A percentile compares a stretch with the other conserved stretches of the same genome.
These are phyloP conservation scores for Drosophila bocki DNA, from an alignment of 1,140 invertebrate genomes.

Conservation along the genomic window DNA sequence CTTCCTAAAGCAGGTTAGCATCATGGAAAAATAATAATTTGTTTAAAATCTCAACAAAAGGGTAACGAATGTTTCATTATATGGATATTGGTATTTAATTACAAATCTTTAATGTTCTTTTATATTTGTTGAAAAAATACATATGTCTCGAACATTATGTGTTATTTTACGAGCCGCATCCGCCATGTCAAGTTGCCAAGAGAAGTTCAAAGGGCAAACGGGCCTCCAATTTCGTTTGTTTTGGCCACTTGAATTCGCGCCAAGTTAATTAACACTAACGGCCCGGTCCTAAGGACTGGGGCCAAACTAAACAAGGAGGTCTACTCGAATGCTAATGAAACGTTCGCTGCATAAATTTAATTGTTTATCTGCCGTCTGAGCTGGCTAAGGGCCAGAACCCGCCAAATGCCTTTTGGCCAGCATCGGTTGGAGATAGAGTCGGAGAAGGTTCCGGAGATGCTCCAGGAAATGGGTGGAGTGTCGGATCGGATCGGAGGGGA, in stretches of 20 bases:
- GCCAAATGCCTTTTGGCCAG: slow-evolving; percentile 43
- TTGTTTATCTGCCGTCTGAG: slow-evolving; percentile 71
- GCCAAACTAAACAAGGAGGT: slow-evolving; percentile 41
- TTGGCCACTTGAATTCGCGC: slow-evolving; percentile 70
- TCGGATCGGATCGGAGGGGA: slow-evolving; percentile 4
- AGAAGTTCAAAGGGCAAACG: slow-evolving; percentile 29
- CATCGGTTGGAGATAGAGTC: slow-evolving; percentile 7
- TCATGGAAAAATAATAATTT: background rate
- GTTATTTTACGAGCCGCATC: slow-evolving; percentile 1
- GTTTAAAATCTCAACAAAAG: background rate
- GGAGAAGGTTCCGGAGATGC: background rate
- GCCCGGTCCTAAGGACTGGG: slow-evolving; percentile 12
- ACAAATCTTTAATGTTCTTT: background rate
- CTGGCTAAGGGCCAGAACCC: slow-evolving; percentile 32
- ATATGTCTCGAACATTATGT: background rate
- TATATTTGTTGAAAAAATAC: background rate
- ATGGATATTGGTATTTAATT: background rate
- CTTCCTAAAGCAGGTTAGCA: background rate
- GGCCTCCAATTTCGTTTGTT: slow-evolving; percentile 32
- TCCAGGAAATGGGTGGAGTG: slow-evolving; percentile 8
- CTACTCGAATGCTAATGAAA: slow-evolving; percentile 77
- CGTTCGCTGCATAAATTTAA: slow-evolving; percentile 74
- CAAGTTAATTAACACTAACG: slow-evolving; percentile 81
- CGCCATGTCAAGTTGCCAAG: slow-evolving; percentile 15
- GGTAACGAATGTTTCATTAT: too few relatives aligned